phyloP scores from a whole-genome alignment of 2,797 vertebrate species.

The Sebastes goodei region DNA sequence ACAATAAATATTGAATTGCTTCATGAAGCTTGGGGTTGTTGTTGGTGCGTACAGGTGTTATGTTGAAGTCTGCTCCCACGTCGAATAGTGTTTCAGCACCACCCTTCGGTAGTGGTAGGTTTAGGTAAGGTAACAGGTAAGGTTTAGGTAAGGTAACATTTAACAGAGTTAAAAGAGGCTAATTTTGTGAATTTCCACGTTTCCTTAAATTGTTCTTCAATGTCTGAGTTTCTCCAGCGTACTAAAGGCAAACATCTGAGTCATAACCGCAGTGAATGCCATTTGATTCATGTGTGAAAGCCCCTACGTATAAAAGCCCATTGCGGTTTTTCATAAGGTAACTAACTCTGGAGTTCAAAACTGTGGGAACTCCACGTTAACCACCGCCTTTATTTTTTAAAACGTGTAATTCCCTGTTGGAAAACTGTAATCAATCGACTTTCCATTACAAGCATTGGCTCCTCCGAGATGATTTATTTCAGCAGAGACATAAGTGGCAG shows the following conservation, averaged over 20 bases:
- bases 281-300: constrained; percentile 68
- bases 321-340: constrained; percentile 56
- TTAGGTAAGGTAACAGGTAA: too few species aligned
- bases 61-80: too few species aligned
- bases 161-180: too few species aligned
- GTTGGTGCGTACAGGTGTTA: neutral
- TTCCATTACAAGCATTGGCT: constrained; percentile 72
- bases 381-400: neutral
- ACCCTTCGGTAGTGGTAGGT: too few species aligned
- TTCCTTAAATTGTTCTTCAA: neutral
- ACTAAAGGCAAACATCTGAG: constrained; percentile 61
- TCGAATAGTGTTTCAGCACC: too few species aligned
- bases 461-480: constrained; percentile 64
- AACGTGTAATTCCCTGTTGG: constrained; percentile 49
- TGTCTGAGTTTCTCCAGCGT: constrained; percentile 23
- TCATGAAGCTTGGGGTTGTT: neutral
- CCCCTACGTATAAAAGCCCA: constrained; percentile 31
- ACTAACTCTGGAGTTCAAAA: constrained; percentile 31
- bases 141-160: too few species aligned
- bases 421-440: constrained; percentile 75
- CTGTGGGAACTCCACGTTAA: constrained; percentile 43
- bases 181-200: neutral
- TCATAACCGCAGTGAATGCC: constrained; percentile 68
- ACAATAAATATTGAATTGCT: neutral
- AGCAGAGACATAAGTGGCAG: constrained; percentile 53